phyloP scores from a whole-genome alignment of 2,888 invertebrate species.

The Campaea margaritaria region DNA sequence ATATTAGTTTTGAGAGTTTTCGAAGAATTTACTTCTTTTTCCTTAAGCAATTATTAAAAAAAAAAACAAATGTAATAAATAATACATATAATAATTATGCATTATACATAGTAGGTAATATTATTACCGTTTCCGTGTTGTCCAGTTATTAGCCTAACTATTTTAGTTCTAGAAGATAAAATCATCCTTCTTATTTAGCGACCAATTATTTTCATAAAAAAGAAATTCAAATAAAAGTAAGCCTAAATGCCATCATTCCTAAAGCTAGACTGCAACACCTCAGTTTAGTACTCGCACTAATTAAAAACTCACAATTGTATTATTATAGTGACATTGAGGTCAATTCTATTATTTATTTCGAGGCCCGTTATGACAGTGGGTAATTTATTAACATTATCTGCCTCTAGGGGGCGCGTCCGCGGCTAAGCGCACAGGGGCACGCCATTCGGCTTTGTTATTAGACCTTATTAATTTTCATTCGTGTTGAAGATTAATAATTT shows the following conservation, averaged over 20 bases:
- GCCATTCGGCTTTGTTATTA: slow-evolving; percentile 63
- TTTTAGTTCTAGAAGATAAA: too few species aligned
- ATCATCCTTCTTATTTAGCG: too few species aligned
- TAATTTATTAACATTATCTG: slow-evolving; percentile 60
- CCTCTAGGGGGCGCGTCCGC: slow-evolving; percentile 53
- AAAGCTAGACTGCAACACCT: not conserved
- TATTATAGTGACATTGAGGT: slow-evolving; percentile 42
- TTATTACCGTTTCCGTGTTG: too few species aligned
- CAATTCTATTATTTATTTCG: slow-evolving; percentile 48
- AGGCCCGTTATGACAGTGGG: slow-evolving; percentile 51
- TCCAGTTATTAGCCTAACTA: too few species aligned
- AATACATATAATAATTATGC: too few species aligned
- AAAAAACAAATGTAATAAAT: too few species aligned
- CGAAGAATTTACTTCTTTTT: too few species aligned
- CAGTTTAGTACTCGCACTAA: slow-evolving; percentile 7
- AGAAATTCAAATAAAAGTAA: too few species aligned
- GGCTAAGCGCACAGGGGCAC: slow-evolving; percentile 59
- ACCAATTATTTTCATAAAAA: too few species aligned
- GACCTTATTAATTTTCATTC: slow-evolving; percentile 50
- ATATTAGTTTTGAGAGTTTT: too few species aligned
- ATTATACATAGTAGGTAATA: not conserved
- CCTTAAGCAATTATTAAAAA: too few species aligned
- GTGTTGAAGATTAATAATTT: slow-evolving; percentile 38
- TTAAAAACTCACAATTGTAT: slow-evolving; percentile 16
- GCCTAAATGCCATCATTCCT: too few species aligned